Evolutionary conservation across 1,140 invertebrate genomes (phyloP), one percentile per base, ranked within the genome.

Genomic region (Ips nitidus): DNA sequence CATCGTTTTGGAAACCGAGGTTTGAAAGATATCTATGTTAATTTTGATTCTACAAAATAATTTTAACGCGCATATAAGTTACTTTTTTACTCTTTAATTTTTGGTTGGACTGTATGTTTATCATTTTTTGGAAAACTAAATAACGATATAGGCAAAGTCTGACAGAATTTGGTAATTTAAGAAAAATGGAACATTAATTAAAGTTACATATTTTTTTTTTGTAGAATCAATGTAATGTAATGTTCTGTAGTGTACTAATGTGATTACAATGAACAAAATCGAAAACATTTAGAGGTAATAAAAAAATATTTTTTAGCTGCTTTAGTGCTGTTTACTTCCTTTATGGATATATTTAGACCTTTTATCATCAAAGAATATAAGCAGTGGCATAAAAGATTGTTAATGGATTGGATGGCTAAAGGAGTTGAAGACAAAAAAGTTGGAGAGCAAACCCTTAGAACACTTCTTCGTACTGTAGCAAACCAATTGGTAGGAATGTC

Each of bases 391-490:
- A 70, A 72, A 1, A 73, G 57, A 53, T 62, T 78, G 8, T 43
- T 70, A 2, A 65, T 69, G 38, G 55, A 57, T 40, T 76, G 75
- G 73, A 41, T 74, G 5, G 45, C 45, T 50, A 57, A 59, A 45
- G 71, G 71, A 37, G 6, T 41, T 37, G 71, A 71, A 43, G 74
- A 78, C 38, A 70, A 69, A 60, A 73, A 75, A 71, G 56, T 66
- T 4, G 81, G 73, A 7, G 71, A 74, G 39, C 22, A 50, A 6
- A 75, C 77, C 2, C 63, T 83, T 8, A 77, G 72, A 75, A 59
- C 52, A 6, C 81, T 81, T 70, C 82, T 83, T 41, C 63, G 61
- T 71, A 53, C 69, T 47, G 72, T 84, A 3, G 77, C 76, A 22
- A 50, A 65, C 1, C 52, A 72, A 67, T 59, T 41, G 56, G 75